Conservation (phyloP, 2,113 vertebrate species). For the Columba livia region DNA sequence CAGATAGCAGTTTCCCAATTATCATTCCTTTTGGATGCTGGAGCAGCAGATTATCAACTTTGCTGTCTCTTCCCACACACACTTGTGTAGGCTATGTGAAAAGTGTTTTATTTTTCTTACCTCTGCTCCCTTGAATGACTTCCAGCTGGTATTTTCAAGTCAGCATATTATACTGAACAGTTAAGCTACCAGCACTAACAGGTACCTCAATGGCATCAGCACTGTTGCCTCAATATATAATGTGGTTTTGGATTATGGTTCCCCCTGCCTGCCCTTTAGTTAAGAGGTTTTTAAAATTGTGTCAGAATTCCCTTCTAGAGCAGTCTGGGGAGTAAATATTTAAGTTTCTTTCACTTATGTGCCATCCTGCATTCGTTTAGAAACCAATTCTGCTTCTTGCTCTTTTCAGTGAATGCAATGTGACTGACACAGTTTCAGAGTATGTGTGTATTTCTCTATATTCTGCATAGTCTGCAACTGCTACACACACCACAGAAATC, state of each 20-base stretch:
- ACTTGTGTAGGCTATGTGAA: not conserved
- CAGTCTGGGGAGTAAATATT: not conserved
- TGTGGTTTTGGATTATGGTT: not conserved
- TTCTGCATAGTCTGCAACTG: not conserved
- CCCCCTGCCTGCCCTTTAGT: not conserved
- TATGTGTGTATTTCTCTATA: not conserved
- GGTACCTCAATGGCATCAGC: not conserved
- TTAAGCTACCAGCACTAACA: not conserved
- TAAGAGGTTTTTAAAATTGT: not conserved
- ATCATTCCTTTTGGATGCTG: not conserved
- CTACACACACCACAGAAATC: not conserved
- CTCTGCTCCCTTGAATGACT: not conserved
- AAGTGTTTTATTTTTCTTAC: not conserved
- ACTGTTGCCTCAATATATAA: not conserved
- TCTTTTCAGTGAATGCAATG: not conserved
- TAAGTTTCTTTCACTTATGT: not conserved
- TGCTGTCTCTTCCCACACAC: accelerated
- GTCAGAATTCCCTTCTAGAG: not conserved
- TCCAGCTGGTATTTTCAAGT: not conserved
- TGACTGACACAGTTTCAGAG: not conserved
- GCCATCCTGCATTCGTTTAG: not conserved
- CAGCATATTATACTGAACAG: not conserved
- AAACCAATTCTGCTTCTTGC: not conserved
- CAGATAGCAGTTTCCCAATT: not conserved
- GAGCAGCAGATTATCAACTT: not conserved